Evolutionary conservation across 2,113 vertebrate species (phyloP).

Genomic region (Eubucco bourcierii): DNA sequence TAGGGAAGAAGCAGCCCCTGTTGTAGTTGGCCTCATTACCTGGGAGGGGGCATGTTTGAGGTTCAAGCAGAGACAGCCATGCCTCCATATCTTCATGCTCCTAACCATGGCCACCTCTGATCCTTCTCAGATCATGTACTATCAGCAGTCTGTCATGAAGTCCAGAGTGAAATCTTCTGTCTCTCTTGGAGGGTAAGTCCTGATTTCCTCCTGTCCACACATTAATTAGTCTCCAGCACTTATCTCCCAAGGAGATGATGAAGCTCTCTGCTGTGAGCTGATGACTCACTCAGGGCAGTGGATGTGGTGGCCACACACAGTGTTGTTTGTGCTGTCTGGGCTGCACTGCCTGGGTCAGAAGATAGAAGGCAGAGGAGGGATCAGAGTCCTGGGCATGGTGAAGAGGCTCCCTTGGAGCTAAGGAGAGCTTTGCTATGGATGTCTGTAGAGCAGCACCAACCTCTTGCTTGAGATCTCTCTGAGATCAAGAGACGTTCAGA

Average conservation of each 20-base stretch:
- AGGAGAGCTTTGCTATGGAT: background rate
- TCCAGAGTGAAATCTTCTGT: constrained; percentile 96
- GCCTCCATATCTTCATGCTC: background rate
- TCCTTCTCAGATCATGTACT: constrained; percentile 89
- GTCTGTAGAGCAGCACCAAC: background rate
- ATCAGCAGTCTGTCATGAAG: constrained; percentile 90
- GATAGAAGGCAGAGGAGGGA: background rate
- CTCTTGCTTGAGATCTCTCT: background rate
- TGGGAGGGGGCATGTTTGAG: background rate
- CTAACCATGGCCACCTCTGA: background rate
- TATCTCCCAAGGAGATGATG: constrained; percentile 5
- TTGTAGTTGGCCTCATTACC: background rate
- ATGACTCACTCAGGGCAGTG: background rate
- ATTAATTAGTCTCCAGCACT: constrained; percentile 2
- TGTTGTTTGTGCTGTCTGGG: background rate
- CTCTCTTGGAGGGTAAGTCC: constrained; percentile 91
- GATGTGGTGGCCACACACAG: background rate
- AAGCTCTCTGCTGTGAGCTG: background rate
- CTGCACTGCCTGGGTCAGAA: background rate
- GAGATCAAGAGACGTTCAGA: background rate
- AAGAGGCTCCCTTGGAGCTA: background rate
- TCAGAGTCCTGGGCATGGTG: background rate
- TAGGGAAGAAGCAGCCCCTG: background rate
- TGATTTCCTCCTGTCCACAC: constrained; percentile 23
- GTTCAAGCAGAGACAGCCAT: background rate